Conservation (phyloP, 2,113 vertebrate genomes). For the Pachycephala philippinensis region DNA sequence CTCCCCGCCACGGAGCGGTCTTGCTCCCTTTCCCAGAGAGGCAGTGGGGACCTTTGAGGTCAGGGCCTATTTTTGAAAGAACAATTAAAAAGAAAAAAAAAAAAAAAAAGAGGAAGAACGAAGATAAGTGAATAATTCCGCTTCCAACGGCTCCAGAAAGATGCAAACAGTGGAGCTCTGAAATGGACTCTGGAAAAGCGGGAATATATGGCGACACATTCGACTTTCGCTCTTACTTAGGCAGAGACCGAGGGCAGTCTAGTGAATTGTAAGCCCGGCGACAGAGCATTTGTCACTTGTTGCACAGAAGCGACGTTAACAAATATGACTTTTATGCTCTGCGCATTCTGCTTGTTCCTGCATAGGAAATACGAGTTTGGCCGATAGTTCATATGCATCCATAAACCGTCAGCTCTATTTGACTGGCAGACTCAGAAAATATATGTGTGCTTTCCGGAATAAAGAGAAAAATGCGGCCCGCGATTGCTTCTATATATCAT, state of each 20-base stretch:
- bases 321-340: neutral
- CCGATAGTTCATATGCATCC: neutral
- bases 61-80: neutral
- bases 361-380: neutral
- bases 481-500: neutral
- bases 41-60: neutral
- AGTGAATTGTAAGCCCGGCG: fast-evolving
- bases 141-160: neutral
- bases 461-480: neutral
- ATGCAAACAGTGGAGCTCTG: neutral
- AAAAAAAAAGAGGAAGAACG: too few species aligned
- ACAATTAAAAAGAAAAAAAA: too few species aligned
- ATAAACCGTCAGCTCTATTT: neutral
- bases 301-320: neutral
- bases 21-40: neutral
- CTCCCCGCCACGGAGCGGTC: fast-evolving
- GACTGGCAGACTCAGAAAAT: neutral
- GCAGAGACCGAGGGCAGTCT: neutral
- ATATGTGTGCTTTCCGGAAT: fast-evolving
- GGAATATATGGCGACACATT: fast-evolving
- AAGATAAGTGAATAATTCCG: neutral
- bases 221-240: neutral
- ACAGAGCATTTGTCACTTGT: neutral
- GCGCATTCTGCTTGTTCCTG: neutral
- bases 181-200: neutral